These are phyloP conservation scores for Epistrophella euchroma DNA, from an alignment of 2,888 invertebrate species.

Conservation along the genomic window DNA sequence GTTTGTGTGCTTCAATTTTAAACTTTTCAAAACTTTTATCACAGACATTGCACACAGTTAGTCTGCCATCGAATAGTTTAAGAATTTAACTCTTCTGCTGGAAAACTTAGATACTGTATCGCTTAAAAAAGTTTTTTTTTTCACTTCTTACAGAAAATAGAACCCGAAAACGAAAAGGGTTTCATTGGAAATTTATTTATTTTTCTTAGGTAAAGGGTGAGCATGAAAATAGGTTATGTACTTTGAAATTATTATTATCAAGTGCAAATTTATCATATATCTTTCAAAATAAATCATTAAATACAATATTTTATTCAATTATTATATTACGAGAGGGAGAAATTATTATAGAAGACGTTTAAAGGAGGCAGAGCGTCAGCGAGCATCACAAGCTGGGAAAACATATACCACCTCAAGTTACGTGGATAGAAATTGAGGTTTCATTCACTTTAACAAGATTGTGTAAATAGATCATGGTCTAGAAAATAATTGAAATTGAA, in stretches of 20 bases:
- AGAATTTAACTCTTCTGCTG: neutral
- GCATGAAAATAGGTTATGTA: neutral
- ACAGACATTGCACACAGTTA: neutral
- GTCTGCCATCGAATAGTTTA: neutral
- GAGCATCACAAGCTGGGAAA: neutral
- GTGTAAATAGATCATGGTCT: constrained; percentile 21
- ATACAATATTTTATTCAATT: constrained; percentile 29
- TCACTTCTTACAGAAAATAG: neutral
- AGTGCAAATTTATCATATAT: too few species aligned
- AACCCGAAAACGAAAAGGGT: neutral
- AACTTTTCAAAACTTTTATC: constrained; percentile 11
- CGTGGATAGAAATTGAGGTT: neutral
- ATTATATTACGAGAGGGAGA: constrained; percentile 1
- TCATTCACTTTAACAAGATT: neutral
- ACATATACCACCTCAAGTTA: neutral
- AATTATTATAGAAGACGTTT: neutral
- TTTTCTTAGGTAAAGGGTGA: neutral
- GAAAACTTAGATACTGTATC: neutral
- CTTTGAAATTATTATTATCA: too few species aligned
- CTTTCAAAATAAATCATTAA: constrained; percentile 7
- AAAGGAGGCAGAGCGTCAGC: neutral
- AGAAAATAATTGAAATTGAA: constrained; percentile 24
- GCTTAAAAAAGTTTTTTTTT: neutral
- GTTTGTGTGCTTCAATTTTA: neutral
- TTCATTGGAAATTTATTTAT: neutral